Percentiles rank a stretch among this genome's conserved stretches.
Evolutionary conservation across 2,797 vertebrate species (phyloP).

Genomic region (Schizothorax lantsangensis): DNA sequence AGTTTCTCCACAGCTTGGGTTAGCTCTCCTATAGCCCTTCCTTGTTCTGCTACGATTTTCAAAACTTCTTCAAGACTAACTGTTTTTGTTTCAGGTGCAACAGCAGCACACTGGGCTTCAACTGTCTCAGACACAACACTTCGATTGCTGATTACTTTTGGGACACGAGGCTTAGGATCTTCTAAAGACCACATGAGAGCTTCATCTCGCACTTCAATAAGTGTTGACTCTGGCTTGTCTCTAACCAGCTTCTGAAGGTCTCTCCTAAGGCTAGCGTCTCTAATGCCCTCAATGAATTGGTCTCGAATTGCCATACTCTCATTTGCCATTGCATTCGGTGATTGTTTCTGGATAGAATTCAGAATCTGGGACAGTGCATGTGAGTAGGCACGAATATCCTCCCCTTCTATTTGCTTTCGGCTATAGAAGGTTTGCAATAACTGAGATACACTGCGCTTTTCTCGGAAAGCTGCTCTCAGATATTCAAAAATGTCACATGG

Average conservation of each 20-base stretch:
- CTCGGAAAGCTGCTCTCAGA: no score
- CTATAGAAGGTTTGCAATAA: no score
- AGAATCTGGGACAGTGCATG: no score
- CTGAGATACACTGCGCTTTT: no score
- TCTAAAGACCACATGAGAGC: not conserved
- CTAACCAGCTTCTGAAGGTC: not conserved
- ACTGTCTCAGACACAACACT: conserved; percentile 8
- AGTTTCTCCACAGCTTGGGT: not conserved
- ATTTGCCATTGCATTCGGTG: not conserved
- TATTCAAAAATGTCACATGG: no score
- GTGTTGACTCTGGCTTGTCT: not conserved
- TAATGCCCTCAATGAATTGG: conserved; percentile 20
- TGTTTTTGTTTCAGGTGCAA: not conserved
- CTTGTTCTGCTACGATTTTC: conserved; percentile 7
- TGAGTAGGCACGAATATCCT: no score
- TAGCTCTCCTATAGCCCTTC: not conserved
- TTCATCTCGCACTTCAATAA: not conserved
- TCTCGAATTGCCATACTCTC: not conserved
- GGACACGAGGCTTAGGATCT: not conserved
- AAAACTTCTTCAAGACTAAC: not conserved
- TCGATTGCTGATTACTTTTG: not conserved
- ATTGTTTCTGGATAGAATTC: no score
- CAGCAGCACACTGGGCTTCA: not conserved
- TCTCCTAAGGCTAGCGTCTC: not conserved
- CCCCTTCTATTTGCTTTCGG: no score